Evolutionary conservation across 1,140 invertebrate species (phyloP), one percentile per base, ranked within the genome.

Genomic region (Drosophila tsacasi): DNA sequence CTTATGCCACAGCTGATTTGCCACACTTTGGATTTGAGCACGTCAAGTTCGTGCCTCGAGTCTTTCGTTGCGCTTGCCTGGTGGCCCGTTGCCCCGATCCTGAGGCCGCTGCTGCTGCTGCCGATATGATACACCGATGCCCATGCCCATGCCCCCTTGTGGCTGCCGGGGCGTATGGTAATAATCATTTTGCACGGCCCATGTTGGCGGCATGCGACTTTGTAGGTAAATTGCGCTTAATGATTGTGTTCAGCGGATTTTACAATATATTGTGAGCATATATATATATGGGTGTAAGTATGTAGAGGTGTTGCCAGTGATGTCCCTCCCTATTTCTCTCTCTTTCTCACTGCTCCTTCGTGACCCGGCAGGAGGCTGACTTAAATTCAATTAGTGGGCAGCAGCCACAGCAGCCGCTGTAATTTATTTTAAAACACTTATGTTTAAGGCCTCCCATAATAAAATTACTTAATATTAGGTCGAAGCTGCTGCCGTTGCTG

Each of bases 141-240:
- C 67, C 23, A n/a, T 27, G 47, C 49, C 66, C 54, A 58, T 40
- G 50, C n/a, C 25, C 47, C 67, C 42, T 35, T 58, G 57, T 21
- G 30, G 54, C 49, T 82, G 69, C 27, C 68, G 49, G 65, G 69
- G 73, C 85, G 79, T 90, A 90, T 90, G 86, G 71, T 91, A 90
- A 90, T 90, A 90, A 90, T 90, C 71, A 91, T 90, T 90, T 91
- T 81, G 63, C 72, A 74, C 80, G 66, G 66, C 32, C 47, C 49
- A 60, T 75, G 76, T 75, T 79, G 82, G 84, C 84, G 85, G 85
- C 85, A 85, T 76, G 69, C 69, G 81, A 90, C 86, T 89, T 90
- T 89, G 86, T 89, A 90, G 85, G 85, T 91, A 90, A 90, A 90
- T 90, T 90, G 83, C 85, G 81, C 86, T 91, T 90, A 90, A 90